phyloP scores from a whole-genome alignment of 2,113 vertebrate genomes.

The Rhabdornis inornatus region DNA sequence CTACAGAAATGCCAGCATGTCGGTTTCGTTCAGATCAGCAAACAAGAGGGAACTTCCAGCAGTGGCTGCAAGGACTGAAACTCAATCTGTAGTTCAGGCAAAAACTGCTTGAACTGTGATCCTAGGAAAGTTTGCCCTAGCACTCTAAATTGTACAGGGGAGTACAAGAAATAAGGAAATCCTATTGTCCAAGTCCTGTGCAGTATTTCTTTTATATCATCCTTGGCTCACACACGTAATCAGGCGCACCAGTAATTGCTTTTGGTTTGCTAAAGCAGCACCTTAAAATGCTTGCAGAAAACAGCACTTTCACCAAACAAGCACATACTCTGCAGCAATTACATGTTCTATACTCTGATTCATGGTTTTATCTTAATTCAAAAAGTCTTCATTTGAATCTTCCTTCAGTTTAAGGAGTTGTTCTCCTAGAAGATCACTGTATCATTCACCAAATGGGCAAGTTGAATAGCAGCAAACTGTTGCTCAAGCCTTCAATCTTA shows the following conservation, averaged over 20 bases:
- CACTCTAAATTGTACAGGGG: not conserved
- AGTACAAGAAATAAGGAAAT: not conserved
- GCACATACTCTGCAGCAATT: not conserved
- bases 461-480: not conserved
- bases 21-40: not conserved
- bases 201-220: not conserved
- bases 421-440: not conserved
- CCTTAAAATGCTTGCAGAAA: not conserved
- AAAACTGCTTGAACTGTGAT: not conserved
- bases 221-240: not conserved
- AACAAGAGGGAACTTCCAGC: not conserved
- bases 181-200: not conserved
- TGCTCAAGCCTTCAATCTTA: not conserved
- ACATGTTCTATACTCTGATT: not conserved
- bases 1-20: not conserved
- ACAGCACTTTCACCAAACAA: not conserved
- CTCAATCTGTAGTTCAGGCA: not conserved
- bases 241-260: not conserved
- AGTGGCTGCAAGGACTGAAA: not conserved
- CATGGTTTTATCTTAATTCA: not conserved
- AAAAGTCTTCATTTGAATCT: not conserved
- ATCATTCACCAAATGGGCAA: fast-evolving
- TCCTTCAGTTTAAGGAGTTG: not conserved
- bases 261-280: not conserved
- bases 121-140: not conserved